Evolutionary conservation across 2,113 vertebrate species (phyloP).

Genomic region (Dinomys branickii): DNA sequence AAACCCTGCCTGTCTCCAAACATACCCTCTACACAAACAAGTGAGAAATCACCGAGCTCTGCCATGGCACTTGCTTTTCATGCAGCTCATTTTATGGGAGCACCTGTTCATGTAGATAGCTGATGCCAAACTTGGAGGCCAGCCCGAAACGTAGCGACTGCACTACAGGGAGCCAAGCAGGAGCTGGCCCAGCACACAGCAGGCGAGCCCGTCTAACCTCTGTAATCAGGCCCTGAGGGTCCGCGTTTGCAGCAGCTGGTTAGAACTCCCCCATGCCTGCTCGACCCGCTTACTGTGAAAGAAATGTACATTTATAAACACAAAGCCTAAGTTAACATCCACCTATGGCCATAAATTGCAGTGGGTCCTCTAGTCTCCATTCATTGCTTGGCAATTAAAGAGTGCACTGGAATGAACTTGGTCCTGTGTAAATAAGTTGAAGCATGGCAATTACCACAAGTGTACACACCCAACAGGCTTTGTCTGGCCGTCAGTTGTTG

Average conservation of each 20-base stretch:
- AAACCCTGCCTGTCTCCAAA: conserved; percentile 27
- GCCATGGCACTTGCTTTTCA: conserved; percentile 55
- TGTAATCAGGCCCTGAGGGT: conserved; percentile 35
- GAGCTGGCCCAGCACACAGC: neutral
- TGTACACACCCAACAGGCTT: conserved; percentile 1
- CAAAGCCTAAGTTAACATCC: conserved; percentile 15
- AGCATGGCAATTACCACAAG: conserved; percentile 62
- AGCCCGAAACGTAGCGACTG: conserved; percentile 68
- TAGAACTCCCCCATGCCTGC: conserved; percentile 49
- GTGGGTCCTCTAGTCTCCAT: neutral
- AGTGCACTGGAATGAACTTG: conserved; percentile 29
- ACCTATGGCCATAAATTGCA: conserved; percentile 35
- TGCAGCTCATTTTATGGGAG: conserved; percentile 69
- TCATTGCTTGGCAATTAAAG: conserved; percentile 49
- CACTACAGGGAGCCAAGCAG: conserved; percentile 48
- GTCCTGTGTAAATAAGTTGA: conserved; percentile 65
- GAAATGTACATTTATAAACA: conserved; percentile 48
- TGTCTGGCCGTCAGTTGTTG: conserved; percentile 25
- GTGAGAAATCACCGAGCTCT: conserved; percentile 51
- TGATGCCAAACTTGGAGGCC: conserved; percentile 67
- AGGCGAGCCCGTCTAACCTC: conserved; percentile 44
- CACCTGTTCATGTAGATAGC: conserved; percentile 79
- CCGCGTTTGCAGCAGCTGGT: conserved; percentile 50
- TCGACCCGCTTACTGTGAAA: conserved; percentile 38
- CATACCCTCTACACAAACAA: conserved; percentile 15